Conservation (phyloP, 2,797 vertebrate genomes). For the Bufotes viridis region DNA sequence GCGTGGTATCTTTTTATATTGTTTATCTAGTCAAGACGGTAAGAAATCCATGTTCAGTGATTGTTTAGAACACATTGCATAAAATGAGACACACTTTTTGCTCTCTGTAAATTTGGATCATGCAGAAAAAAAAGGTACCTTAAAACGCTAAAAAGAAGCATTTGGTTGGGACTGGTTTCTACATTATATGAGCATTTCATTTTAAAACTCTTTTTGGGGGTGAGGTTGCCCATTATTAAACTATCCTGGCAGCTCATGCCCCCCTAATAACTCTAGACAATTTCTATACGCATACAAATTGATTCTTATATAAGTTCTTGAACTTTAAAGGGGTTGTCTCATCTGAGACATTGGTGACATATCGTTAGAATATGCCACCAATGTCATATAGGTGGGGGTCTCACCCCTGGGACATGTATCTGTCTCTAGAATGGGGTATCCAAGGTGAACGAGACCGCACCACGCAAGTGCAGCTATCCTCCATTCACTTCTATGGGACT, state of each 20-base stretch:
- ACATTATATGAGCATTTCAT: not conserved
- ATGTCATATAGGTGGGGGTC: no score
- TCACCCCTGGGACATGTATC: no score
- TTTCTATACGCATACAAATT: not conserved
- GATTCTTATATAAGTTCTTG: not conserved
- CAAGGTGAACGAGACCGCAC: no score
- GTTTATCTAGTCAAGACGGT: conserved; percentile 13
- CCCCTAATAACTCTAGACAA: not conserved
- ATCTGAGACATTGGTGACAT: no score
- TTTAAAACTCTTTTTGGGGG: not conserved
- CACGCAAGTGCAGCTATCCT: no score
- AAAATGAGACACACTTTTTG: conserved; percentile 10
- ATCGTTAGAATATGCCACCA: no score
- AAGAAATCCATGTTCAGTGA: conserved; percentile 14
- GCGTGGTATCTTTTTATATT: conserved; percentile 7
- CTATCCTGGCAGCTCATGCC: not conserved
- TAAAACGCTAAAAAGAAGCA: not conserved
- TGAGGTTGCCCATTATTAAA: not conserved
- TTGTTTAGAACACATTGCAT: conserved; percentile 1
- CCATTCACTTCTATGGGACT: no score
- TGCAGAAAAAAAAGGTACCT: not conserved
- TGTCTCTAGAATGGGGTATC: no score
- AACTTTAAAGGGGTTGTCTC: no score
- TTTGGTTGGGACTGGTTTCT: not conserved
- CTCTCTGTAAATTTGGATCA: not conserved